Base-by-base conservation (phyloP, 2,888 invertebrate genomes). In the Zygothrica quintamaculata region DNA sequence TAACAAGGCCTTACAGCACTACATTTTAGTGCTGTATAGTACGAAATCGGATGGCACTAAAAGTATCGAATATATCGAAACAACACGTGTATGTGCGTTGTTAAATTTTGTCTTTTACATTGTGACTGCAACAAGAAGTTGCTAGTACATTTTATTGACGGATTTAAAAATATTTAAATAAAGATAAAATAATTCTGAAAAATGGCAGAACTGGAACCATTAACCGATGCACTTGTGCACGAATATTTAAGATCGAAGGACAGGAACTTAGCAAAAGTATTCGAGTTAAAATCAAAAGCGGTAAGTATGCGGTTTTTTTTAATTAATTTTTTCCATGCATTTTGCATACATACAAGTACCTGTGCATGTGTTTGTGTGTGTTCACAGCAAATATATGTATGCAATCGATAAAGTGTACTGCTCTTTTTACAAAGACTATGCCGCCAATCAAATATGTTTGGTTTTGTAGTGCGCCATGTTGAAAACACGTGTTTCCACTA, bases 251-350 rank as follows among this genome's bases (percentile, higher is more conserved):
- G 91, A 59, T 93, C 92, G 72, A 92, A 93, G 71, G 94, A 95
- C 85, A 94, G 93, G 88, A 91, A 93, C 4, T 85, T 96, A 25
- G 96, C 96, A 0, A 92, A 93, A 80, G 92, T 94, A 46, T 95
- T 94, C 88, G 93, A 94, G 84, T 93, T 93, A 82, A 95, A 94
- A 91, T 93, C 94, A 0, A 95, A 95, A 89, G 94, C 95, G 92
- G 96, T 96, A 92, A 94, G 95, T 93, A 33, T 33, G 34, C 33
- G 18, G 22, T 51, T 48, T 42, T 18, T 57, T 50, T 3, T 12
- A 13, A 29, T 55, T 57, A 57, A 65, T 40, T 7, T 22, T n/a
- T n/a, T n/a, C n/a, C n/a, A n/a, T n/a, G n/a, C 25, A 29, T 25
- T 18, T 11, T 11, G 13, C 8, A 22, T 60, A 47, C 56, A 61